Evolutionary conservation across 2,888 invertebrate genomes (phyloP), one percentile per base, ranked within the genome.

Genomic region (Rhamnusium bicolor): DNA sequence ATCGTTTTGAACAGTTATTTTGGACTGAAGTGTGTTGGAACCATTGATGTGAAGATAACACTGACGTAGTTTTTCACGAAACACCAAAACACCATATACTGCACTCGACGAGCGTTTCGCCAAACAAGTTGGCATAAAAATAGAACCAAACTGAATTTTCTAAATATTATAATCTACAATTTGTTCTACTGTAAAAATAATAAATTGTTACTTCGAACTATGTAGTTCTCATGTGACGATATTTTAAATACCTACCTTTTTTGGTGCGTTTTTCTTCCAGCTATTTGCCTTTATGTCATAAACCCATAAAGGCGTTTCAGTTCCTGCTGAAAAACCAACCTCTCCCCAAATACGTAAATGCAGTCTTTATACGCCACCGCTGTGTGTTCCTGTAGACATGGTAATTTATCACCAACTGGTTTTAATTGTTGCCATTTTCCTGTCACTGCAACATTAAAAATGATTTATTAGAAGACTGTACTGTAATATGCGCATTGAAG

Each of bases 301-400:
- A 75, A 94, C 91, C 96, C 96, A 97, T 46, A 96, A 91, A 27
- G 96, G 96, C 0, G 95, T 95, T 86, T 95, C 95, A 47, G 92
- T 92, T 80, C 92, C 92, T 7, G 92, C 91, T 27, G 93, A 92
- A 86, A 95, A 93, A 69, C 94, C 94, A 12, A 96, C 92, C 86
- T 96, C 95, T 0, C 96, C 97, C 96, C 97, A 89, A 96, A 96
- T 79, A 96, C 93, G 87, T 95, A 95, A 74, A 96, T 91, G 79
- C 91, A 90, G 82, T 92, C 92, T 84, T 91, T 92, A 89, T 94
- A 93, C 32, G 93, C 92, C n/a, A 96, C 93, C 66, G 95, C 93
- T 8, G 93, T 93, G 89, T 96, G 96, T 86, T 96, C 96, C 88
- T 96, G 96, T 73, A 96, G 91, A 78, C 94, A 92, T 0, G 95